phyloP scores from a whole-genome alignment of 2,797 vertebrate species.

The Potorous gilbertii region DNA sequence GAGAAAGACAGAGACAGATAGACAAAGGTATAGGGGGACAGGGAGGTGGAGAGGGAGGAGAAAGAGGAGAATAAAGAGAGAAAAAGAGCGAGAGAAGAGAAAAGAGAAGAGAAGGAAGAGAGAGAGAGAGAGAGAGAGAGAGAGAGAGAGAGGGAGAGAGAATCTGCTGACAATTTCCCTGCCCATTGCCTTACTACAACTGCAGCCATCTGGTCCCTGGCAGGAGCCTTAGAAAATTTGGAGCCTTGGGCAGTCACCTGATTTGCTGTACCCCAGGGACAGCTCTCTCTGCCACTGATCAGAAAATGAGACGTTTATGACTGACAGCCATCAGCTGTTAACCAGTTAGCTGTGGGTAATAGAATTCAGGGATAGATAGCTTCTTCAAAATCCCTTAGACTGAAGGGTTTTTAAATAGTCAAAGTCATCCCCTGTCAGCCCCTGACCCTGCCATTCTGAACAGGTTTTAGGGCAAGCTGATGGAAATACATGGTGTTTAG shows the following conservation, averaged over 20 bases:
- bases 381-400: conserved; percentile 53
- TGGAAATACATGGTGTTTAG: not conserved
- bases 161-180: not conserved
- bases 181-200: not conserved
- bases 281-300: conserved; percentile 57
- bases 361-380: conserved; percentile 70
- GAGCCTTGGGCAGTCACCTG: not conserved
- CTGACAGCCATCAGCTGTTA: conserved; percentile 50
- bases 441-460: not conserved
- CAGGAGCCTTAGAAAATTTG: not conserved
- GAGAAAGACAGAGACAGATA: no score
- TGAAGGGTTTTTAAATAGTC: conserved; percentile 62
- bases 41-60: no score
- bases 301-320: conserved; percentile 33
- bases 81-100: no score
- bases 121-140: no score
- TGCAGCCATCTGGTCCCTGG: not conserved
- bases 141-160: not conserved
- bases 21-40: no score
- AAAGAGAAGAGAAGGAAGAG: no score
- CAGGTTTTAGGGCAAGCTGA: not conserved
- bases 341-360: conserved; percentile 73
- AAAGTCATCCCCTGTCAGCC: not conserved
- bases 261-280: conserved; percentile 59
- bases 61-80: not conserved